Evolutionary conservation across 2,797 vertebrate genomes (phyloP), one percentile per base, ranked within the genome.

Genomic region (Smutsia temminckii): DNA sequence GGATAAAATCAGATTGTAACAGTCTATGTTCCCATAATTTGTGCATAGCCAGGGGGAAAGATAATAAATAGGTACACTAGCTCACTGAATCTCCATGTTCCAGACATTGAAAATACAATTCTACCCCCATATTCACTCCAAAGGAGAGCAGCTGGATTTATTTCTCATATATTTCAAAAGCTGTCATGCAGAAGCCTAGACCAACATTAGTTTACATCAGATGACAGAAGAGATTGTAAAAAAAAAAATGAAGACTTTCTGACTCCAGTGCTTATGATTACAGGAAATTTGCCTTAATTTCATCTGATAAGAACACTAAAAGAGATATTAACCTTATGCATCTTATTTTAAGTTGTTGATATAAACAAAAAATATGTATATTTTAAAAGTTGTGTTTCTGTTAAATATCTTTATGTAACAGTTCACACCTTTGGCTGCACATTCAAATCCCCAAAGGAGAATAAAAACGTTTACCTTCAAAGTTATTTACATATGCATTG

Each of bases 111-210:
- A 95, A 96, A 89, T 57, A 68, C 32, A 3, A 57, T 63, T 85
- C n/a, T 77, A 42, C 0, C 17, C 21, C 49, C 53, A 55, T 75
- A 71, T 93, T 94, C 61, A 91, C 57, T 85, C 81, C 29, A 16
- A 89, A 68, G 91, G 59, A 94, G 57, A 91, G 32, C 27, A 95
- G 63, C 74, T 97, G 69, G 34, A 63, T 89, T 96, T 97, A 81
- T 95, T 96, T 94, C 71, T 55, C 85, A 91, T 87, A 32, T 80
- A 90, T 95, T 97, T 95, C 32, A 88, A 10, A 72, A 96, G 78
- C 42, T 85, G 92, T 95, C 89, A 71, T 49, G 68, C 16, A 20
- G 85, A 69, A 69, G 16, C 83, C 2, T 34, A 77, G 85, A 57
- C 49, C 46, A 57, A 84, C 8, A 66, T 18, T 57, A 32, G 34